Base-by-base conservation (phyloP, 2,113 vertebrate genomes). In the Halichoerus grypus region DNA sequence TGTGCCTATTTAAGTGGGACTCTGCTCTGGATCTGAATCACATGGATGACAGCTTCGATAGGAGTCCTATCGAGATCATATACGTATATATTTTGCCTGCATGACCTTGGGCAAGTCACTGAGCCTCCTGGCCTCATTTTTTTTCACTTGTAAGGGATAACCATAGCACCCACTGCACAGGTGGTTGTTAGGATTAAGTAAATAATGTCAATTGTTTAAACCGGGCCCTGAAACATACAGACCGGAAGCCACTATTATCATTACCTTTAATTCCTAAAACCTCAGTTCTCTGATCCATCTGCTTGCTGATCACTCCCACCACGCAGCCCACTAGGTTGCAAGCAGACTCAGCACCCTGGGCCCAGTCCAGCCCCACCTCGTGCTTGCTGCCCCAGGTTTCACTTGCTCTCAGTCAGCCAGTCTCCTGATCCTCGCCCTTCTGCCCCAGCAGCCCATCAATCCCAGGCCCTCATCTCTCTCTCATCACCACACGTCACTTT, bases 341-440 rank as follows among this genome's bases (percentile, higher is more conserved):
- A 81, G 26, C 33, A 15, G 31, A 53, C 21, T 18, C 31, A 4
- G 2, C 26, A 0, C 1, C 0, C 9, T 18, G 26, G n/a, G 49
- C 55, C n/a, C 53, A 1, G 53, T 4, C 16, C 6, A 59, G 46
- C 33, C 9, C 24, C 10, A 7, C 24, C 28, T 86, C 26, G n/a
- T 26, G 24, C 49, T 65, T 39, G 83, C 81, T 65, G 63, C 72
- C n/a, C 13, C 13, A 10, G 15, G 63, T 14, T 65, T 31, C 3
- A 9, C n/a, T 51, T 33, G 57, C 24, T 36, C 51, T 24, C 16
- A 7, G 39, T 7, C 61, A 49, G 7, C 49, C 6, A 12, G 81
- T 84, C 87, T 91, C 92, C 65, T 14, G 85, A 74, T 81, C 46
- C 55, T 91, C 51, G 79, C 5, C 18, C 49, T 82, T 71, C 33